Evolutionary conservation across 2,113 vertebrate genomes (phyloP).

Genomic region (Elanoides forficatus): DNA sequence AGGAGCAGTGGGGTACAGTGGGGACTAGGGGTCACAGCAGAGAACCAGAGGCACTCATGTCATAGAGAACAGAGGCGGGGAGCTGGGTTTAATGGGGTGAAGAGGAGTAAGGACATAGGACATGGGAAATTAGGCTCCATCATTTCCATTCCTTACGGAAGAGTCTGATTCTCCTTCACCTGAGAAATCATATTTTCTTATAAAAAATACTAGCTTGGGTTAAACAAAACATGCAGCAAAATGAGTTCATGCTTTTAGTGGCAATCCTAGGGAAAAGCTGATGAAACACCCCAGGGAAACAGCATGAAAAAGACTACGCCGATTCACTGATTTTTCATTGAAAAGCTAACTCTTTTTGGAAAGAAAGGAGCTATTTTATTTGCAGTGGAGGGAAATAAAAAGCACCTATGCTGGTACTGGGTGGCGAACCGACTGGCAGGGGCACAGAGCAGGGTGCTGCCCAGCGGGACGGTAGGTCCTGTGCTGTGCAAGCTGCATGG

Average conservation of each 20-base stretch:
- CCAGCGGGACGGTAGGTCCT: not conserved
- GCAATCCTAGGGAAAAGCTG: not conserved
- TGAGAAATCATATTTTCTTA: not conserved
- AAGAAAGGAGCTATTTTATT: not conserved
- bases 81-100: not conserved
- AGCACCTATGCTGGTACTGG: accelerated
- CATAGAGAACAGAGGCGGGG: accelerated
- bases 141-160: not conserved
- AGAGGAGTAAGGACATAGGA: not conserved
- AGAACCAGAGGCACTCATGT: not conserved
- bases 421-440: not conserved
- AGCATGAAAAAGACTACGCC: not conserved
- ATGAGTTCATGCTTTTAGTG: not conserved
- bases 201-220: not conserved
- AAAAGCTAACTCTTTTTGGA: not conserved
- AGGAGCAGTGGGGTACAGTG: too few relatives aligned
- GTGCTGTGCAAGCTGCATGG: too few relatives aligned
- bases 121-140: not conserved
- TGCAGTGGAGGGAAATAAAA: not conserved
- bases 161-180: not conserved
- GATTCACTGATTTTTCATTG: not conserved
- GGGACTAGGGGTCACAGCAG: accelerated
- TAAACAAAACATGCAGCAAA: not conserved
- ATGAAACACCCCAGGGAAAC: not conserved
- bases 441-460: not conserved